These are phyloP conservation scores for Macrosteles quadrilineatus DNA, from an alignment of 1,140 invertebrate species.

Conservation along the genomic window DNA sequence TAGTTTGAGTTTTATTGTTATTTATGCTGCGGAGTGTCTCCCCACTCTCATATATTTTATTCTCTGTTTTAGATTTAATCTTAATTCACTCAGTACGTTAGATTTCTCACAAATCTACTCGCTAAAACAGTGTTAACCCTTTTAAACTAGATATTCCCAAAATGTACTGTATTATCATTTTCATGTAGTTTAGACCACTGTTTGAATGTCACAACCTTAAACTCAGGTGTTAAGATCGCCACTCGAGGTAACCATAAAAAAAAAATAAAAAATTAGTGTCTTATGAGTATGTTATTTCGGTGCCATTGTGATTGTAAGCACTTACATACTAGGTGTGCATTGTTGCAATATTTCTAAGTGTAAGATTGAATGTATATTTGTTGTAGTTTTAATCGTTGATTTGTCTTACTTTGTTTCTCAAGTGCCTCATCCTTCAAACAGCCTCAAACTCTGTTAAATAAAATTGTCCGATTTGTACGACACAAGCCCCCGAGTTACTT, in stretches of 20 bases:
- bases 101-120: not conserved
- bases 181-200: not conserved
- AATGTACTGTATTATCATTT: not conserved
- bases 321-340: conserved; percentile 3
- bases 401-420: conserved; percentile 16
- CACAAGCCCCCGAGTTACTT: not conserved
- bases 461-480: not conserved
- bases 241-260: not conserved
- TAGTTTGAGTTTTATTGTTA: conserved; percentile 1
- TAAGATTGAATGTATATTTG: conserved; percentile 14
- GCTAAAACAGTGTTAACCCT: no score
- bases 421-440: conserved; percentile 11
- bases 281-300: not conserved
- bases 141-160: not conserved
- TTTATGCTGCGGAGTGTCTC: not conserved
- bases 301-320: conserved; percentile 7
- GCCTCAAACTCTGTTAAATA: conserved; percentile 10
- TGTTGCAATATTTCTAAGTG: conserved; percentile 12
- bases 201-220: not conserved
- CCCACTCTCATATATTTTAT: conserved; percentile 10
- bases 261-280: not conserved
- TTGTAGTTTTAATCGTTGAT: conserved; percentile 16
- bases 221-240: not conserved
- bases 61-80: not conserved
- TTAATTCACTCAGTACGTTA: not conserved